A percentile compares a stretch with the other conserved stretches of the same genome.
These are phyloP conservation scores for Perca flavescens DNA, from an alignment of 2,113 vertebrate genomes.

Conservation along the genomic window DNA sequence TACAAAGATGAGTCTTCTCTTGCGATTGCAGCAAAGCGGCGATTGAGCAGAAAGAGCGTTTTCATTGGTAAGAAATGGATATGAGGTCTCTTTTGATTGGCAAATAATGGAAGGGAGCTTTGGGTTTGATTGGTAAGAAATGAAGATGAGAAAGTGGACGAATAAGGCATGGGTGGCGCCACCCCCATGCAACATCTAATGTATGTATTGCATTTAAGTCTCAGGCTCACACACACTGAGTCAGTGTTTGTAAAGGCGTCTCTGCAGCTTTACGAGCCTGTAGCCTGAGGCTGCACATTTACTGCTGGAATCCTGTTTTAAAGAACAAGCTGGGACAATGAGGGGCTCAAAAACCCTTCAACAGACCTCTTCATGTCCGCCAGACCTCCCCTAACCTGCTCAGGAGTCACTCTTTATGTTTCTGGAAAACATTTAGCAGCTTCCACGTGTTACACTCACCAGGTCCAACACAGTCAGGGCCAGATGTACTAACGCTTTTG, in stretches of 20 bases:
- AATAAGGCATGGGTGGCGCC: too few relatives aligned
- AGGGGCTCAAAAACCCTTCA: slow-evolving; percentile 7
- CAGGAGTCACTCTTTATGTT: not conserved
- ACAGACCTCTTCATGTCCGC: not conserved
- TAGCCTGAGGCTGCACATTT: slow-evolving; percentile 43
- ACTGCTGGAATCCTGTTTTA: slow-evolving; percentile 60
- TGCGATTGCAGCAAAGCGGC: too few relatives aligned
- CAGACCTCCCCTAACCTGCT: not conserved
- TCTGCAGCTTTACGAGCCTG: slow-evolving; percentile 41
- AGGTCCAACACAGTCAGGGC: too few relatives aligned
- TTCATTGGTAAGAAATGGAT: too few relatives aligned
- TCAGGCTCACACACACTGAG: not conserved
- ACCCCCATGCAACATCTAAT: too few relatives aligned
- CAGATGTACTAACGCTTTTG: too few relatives aligned
- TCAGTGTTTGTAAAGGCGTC: not conserved
- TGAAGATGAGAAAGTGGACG: too few relatives aligned
- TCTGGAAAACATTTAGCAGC: not conserved
- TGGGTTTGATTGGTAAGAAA: too few relatives aligned
- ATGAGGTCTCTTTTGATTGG: too few relatives aligned
- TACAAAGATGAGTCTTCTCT: too few relatives aligned
- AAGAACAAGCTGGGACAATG: slow-evolving; percentile 60
- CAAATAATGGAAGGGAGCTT: too few relatives aligned
- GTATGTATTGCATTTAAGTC: not conserved
- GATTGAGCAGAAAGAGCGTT: too few relatives aligned
- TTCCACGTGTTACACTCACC: not conserved